Evolutionary conservation across 2,797 vertebrate species (phyloP).

Genomic region (Macrochelys suwanniensis): DNA sequence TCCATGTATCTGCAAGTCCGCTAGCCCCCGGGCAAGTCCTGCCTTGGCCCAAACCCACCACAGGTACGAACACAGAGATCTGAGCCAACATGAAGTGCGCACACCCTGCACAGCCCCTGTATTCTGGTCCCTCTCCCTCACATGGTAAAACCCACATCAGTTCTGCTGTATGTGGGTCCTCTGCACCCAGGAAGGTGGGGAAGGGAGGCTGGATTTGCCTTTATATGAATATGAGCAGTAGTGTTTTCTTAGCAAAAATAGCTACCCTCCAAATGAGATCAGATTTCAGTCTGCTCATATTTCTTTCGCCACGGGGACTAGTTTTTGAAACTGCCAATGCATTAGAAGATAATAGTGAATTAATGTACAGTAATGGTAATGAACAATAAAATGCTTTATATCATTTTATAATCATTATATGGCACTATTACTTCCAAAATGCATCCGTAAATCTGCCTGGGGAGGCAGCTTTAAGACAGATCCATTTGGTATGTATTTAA

Average conservation of each 20-base stretch:
- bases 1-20: not conserved
- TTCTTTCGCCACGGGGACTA: not conserved
- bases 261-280: conserved; percentile 21
- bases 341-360: conserved; percentile 59
- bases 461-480: conserved; percentile 46
- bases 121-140: not conserved
- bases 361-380: conserved; percentile 67
- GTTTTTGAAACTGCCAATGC: conserved; percentile 32
- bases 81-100: not conserved
- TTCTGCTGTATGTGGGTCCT: not conserved
- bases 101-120: not conserved
- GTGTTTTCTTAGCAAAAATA: not conserved
- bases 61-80: not conserved
- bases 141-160: not conserved
- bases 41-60: not conserved
- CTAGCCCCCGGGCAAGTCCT: not conserved
- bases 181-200: not conserved
- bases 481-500: conserved; percentile 48
- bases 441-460: conserved; percentile 66
- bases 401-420: conserved; percentile 68
- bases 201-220: not conserved
- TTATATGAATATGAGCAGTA: not conserved
- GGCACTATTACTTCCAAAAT: conserved; percentile 59
- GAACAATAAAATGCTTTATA: conserved; percentile 70
- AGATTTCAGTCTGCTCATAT: conserved; percentile 7